A percentile compares a stretch with the other conserved stretches of the same genome.
phyloP scores from a whole-genome alignment of 2,797 vertebrate species.

The Buphagus erythrorhynchus region DNA sequence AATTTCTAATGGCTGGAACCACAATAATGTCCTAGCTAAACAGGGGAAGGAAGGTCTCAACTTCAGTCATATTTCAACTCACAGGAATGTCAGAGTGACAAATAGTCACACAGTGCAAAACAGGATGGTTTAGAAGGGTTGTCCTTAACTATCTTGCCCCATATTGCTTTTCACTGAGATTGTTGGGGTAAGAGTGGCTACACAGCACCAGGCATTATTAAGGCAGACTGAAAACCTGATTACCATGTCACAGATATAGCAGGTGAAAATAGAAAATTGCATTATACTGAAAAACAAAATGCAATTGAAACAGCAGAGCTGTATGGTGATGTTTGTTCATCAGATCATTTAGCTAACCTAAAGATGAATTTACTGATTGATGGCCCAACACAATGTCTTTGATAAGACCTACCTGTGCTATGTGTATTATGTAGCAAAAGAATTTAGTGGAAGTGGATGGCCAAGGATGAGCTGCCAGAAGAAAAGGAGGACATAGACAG shows the following conservation, averaged over 20 bases:
- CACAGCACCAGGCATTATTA: neutral
- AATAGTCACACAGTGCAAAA: neutral
- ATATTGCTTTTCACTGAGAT: neutral
- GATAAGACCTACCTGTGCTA: neutral
- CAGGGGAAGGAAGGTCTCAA: neutral
- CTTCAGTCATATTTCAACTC: neutral
- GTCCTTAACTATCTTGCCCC: neutral
- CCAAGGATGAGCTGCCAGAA: neutral
- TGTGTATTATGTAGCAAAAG: neutral
- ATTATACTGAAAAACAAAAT: neutral
- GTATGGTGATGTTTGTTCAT: neutral
- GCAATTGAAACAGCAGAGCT: neutral
- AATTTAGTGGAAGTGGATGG: neutral
- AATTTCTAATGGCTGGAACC: neutral
- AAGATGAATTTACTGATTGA: neutral
- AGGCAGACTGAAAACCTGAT: neutral
- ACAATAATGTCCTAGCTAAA: neutral
- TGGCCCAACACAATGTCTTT: neutral
- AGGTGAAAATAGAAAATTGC: neutral
- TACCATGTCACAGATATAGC: neutral
- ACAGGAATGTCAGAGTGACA: neutral
- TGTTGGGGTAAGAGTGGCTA: neutral
- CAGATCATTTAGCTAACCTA: neutral
- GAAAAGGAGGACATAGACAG: neutral
- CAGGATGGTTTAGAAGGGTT: neutral